Evolutionary conservation across 30 jellyfish, hydroid and myxozoan species (phyloP).

Genomic region (Aurelia coerulea): DNA sequence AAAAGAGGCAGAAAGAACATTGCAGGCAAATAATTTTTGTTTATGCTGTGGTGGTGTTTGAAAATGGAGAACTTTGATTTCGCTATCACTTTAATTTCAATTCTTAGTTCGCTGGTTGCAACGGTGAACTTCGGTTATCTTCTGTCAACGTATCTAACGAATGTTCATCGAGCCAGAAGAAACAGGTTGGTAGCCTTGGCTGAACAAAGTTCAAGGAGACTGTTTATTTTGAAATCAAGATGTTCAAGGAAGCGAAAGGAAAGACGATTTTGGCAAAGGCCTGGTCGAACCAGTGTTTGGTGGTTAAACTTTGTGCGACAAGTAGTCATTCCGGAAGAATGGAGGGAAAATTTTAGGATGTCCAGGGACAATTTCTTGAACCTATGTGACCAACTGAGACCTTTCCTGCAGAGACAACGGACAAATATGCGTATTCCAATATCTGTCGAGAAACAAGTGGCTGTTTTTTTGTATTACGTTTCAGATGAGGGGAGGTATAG

Average conservation of each 20-base stretch:
- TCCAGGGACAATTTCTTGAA: conserved; percentile 7
- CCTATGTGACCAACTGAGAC: conserved; percentile 18
- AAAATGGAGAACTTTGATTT: background rate
- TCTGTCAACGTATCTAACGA: background rate
- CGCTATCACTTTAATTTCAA: background rate
- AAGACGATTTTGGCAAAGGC: conserved; percentile 31
- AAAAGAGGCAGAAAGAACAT: conserved; percentile 1
- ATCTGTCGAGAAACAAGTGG: conserved; percentile 46
- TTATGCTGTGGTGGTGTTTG: background rate
- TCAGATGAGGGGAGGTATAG: conserved; percentile 66
- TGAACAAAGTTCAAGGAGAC: conserved; percentile 11
- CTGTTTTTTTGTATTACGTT: conserved; percentile 60
- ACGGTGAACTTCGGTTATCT: conserved; percentile 13
- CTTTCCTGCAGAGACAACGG: conserved; percentile 35
- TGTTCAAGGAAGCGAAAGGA: background rate
- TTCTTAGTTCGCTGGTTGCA: conserved; percentile 22
- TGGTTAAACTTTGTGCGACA: conserved; percentile 46
- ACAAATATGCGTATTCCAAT: conserved; percentile 19
- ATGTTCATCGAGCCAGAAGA: conserved; percentile 14
- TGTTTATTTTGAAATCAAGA: background rate
- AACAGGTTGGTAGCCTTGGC: conserved; percentile 27
- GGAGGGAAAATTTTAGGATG: conserved; percentile 67
- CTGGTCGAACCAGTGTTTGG: conserved; percentile 22
- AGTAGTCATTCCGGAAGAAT: conserved; percentile 30
- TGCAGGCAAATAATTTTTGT: background rate